These are phyloP conservation scores for Euphydryas editha DNA, from an alignment of 2,888 invertebrate genomes.

Conservation along the genomic window DNA sequence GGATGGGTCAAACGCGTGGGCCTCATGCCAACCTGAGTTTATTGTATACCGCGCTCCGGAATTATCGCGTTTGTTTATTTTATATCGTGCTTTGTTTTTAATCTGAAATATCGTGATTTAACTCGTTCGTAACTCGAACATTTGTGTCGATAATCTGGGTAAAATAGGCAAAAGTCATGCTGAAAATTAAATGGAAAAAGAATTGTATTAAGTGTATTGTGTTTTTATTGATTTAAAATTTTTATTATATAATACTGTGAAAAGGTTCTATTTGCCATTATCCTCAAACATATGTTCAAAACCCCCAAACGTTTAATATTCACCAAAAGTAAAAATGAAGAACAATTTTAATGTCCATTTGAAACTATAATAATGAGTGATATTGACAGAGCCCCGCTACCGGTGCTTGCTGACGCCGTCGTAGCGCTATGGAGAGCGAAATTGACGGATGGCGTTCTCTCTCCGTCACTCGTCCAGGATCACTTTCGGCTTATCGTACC, in stretches of 20 bases:
- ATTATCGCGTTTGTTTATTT: constrained; percentile 23
- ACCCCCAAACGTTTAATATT: no score
- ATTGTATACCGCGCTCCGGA: constrained; percentile 53
- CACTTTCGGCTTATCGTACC: constrained; percentile 90
- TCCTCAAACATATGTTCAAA: no score
- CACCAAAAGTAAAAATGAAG: no score
- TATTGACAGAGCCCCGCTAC: constrained; percentile 65
- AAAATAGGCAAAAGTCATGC: neutral
- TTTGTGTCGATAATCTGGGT: constrained; percentile 11
- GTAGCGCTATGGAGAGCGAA: constrained; percentile 84
- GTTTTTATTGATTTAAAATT: neutral
- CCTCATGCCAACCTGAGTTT: constrained; percentile 64
- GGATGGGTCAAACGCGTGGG: constrained; percentile 49
- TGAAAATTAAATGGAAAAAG: neutral
- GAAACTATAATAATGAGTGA: constrained; percentile 12
- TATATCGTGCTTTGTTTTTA: neutral
- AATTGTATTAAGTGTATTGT: neutral
- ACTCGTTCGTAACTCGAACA: neutral
- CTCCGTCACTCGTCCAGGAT: constrained; percentile 86
- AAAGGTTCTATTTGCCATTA: no score
- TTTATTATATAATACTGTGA: no score
- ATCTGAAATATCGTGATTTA: neutral
- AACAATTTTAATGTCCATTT: neutral
- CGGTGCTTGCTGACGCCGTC: constrained; percentile 70
- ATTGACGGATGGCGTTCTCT: constrained; percentile 84